phyloP scores from a whole-genome alignment of 2,113 vertebrate species.

The Reinhardtius hippoglossoides region DNA sequence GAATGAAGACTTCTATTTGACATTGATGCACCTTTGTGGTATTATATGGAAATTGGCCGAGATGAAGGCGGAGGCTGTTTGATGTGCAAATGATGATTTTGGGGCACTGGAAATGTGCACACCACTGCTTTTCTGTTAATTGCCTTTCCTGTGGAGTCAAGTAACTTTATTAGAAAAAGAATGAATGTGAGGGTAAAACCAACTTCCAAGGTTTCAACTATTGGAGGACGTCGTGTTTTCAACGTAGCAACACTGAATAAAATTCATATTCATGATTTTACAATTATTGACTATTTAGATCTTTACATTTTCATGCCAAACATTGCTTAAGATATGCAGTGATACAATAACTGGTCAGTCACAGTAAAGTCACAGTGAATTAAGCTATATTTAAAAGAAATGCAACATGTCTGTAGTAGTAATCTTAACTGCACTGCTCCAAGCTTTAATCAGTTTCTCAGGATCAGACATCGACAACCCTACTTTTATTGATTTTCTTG shows the following conservation, averaged over 20 bases:
- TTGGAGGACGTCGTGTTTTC: slow-evolving; percentile 29
- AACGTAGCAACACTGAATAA: slow-evolving; percentile 38
- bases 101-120: slow-evolving; percentile 66
- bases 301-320: slow-evolving; percentile 7
- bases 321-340: neutral
- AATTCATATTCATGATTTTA: slow-evolving; percentile 2
- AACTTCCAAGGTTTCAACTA: slow-evolving; percentile 40
- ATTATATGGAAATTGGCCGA: slow-evolving; percentile 75
- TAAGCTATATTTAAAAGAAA: neutral
- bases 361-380: no score
- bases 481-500: no score
- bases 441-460: no score
- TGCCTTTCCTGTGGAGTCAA: slow-evolving; percentile 71
- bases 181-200: slow-evolving; percentile 46
- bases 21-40: slow-evolving; percentile 76
- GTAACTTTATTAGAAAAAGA: slow-evolving; percentile 68
- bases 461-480: no score
- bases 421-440: neutral
- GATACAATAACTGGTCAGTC: no score
- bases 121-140: slow-evolving; percentile 76
- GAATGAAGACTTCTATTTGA: slow-evolving; percentile 74
- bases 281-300: slow-evolving; percentile 1
- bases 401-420: slow-evolving; percentile 1
- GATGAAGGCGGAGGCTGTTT: slow-evolving; percentile 70
- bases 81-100: slow-evolving; percentile 80